Conservation (phyloP, 2,888 invertebrate genomes). For the Trissonchulus latispiculum region DNA sequence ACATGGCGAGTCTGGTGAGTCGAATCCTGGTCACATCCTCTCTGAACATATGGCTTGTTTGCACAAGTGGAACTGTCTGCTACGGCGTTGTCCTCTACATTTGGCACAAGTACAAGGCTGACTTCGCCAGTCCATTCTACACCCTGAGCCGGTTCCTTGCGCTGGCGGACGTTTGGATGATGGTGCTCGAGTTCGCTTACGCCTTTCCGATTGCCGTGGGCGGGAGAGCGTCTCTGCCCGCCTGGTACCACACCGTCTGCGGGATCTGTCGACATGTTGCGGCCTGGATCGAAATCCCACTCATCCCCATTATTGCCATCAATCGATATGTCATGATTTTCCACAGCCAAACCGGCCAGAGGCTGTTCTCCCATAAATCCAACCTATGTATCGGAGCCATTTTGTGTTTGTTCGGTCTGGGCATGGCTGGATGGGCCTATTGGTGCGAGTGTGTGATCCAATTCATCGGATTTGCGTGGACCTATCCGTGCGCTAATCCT, state of each 20-base stretch:
- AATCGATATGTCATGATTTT: background rate
- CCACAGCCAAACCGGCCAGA: background rate
- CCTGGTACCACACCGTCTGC: background rate
- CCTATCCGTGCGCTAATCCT: background rate
- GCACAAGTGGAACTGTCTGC: constrained; percentile 18
- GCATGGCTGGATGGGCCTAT: too few relatives aligned
- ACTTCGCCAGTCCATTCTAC: background rate
- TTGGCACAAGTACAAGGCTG: background rate
- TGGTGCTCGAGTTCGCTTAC: background rate
- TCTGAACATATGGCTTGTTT: background rate
- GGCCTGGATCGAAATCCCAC: background rate
- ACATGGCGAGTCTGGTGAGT: too few relatives aligned
- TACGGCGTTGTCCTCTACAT: background rate
- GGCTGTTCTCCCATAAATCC: background rate
- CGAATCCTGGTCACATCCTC: background rate
- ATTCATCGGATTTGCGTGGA: background rate
- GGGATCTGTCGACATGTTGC: background rate
- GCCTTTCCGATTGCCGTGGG: background rate
- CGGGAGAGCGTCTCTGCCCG: background rate
- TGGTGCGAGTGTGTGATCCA: background rate
- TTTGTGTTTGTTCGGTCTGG: background rate
- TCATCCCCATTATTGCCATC: background rate
- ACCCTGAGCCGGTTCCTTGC: background rate
- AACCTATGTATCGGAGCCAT: background rate
- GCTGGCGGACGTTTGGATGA: background rate